Conservation (phyloP, 2,888 invertebrate genomes). For the Troilus luridus region DNA sequence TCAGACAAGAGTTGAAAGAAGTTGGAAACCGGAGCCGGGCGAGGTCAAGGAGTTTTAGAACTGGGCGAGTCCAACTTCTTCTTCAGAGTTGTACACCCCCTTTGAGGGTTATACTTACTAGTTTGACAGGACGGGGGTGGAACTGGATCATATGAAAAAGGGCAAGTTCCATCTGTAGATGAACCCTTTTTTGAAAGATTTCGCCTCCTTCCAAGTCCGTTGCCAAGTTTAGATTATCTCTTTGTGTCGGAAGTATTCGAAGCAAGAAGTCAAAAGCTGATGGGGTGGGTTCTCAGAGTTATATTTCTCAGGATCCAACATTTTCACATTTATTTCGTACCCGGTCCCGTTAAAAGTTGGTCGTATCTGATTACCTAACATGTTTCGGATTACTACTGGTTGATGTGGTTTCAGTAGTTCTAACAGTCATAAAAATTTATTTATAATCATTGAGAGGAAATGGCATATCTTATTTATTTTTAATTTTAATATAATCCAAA, state of each 20-base stretch:
- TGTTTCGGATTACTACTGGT: neutral
- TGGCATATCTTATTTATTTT: too few species aligned
- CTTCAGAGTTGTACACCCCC: slow-evolving; percentile 28
- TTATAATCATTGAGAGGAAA: neutral
- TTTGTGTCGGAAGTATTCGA: slow-evolving; percentile 39
- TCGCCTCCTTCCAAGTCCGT: slow-evolving; percentile 31
- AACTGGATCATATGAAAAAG: slow-evolving; percentile 48
- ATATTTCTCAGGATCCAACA: neutral
- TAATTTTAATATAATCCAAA: too few species aligned
- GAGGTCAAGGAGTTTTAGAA: slow-evolving; percentile 47
- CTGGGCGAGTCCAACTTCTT: slow-evolving; percentile 18
- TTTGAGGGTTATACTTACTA: slow-evolving; percentile 46
- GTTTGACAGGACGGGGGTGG: slow-evolving; percentile 10
- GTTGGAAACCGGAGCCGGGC: slow-evolving; percentile 20
- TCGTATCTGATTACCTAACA: neutral
- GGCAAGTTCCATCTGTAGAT: slow-evolving; percentile 41
- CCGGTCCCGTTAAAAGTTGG: neutral
- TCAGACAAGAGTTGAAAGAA: slow-evolving; percentile 40
- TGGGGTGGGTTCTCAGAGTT: slow-evolving; percentile 1
- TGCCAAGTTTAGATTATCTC: slow-evolving; percentile 48
- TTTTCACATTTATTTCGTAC: slow-evolving; percentile 22
- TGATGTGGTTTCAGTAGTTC: neutral
- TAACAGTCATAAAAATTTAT: neutral
- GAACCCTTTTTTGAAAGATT: slow-evolving; percentile 47
- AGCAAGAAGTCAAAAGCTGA: slow-evolving; percentile 44